Conservation (phyloP, 2,113 vertebrate genomes). For the Tenrec ecaudatus region DNA sequence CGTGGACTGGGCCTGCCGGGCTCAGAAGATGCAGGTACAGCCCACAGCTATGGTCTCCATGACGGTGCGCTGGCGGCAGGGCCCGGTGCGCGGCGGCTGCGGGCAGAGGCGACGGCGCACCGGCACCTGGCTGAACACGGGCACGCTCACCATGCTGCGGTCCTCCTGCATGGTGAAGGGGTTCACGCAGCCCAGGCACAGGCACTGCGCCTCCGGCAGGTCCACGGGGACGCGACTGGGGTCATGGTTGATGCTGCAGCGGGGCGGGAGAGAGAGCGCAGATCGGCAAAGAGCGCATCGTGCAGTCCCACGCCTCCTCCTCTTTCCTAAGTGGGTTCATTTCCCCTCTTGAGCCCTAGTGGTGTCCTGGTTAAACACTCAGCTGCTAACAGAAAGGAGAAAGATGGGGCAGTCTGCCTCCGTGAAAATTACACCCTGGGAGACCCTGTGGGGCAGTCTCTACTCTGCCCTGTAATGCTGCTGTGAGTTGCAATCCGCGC, state of each 20-base stretch:
- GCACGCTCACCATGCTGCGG: constrained; percentile 91
- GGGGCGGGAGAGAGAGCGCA: background rate
- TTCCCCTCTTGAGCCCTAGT: no score
- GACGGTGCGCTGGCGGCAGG: constrained; percentile 78
- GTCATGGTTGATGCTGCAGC: constrained; percentile 90
- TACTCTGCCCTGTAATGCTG: background rate
- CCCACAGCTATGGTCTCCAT: constrained; percentile 93
- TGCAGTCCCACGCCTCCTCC: background rate
- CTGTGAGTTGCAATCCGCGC: background rate
- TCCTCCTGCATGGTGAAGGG: constrained; percentile 94
- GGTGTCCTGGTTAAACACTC: background rate
- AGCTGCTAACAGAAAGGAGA: background rate
- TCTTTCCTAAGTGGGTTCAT: background rate
- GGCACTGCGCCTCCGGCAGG: constrained; percentile 90
- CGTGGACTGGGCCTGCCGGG: no score
- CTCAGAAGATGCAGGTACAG: constrained; percentile 93
- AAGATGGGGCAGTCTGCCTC: background rate
- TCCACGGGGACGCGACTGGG: constrained; percentile 87
- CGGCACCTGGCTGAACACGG: constrained; percentile 91
- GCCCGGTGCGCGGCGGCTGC: background rate
- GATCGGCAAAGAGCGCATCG: accelerated
- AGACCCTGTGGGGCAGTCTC: background rate
- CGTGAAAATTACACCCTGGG: background rate
- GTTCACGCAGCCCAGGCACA: constrained; percentile 91
- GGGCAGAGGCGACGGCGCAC: constrained; percentile 89